Evolutionary conservation across 2,113 vertebrate species (phyloP).

Genomic region (Halcyon malimbica): DNA sequence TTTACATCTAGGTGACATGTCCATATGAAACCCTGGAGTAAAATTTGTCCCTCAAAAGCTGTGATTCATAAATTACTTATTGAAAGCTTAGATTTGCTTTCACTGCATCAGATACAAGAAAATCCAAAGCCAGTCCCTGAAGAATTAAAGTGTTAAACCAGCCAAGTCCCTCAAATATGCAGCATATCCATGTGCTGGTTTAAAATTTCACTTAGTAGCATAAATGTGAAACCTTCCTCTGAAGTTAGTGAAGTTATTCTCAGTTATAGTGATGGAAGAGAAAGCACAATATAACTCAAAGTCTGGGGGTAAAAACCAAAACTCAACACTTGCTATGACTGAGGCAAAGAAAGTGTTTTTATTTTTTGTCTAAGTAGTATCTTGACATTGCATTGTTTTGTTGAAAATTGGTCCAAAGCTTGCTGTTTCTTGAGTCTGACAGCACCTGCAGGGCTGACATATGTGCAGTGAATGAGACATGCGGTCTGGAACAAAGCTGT

Average conservation of each 20-base stretch:
- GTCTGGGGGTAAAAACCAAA: background rate
- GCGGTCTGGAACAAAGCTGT: conserved; percentile 48
- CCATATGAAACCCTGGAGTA: background rate
- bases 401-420: conserved; percentile 32
- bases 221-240: background rate
- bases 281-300: background rate
- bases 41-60: background rate
- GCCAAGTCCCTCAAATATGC: background rate
- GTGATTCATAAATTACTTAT: background rate
- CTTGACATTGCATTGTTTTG: conserved; percentile 15
- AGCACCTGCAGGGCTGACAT: conserved; percentile 48
- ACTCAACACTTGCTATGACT: background rate
- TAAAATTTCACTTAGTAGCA: background rate
- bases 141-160: background rate
- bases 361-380: conserved; percentile 10
- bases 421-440: conserved; percentile 25
- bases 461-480: conserved; percentile 26
- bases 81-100: background rate
- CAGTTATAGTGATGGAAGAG: background rate
- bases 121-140: background rate
- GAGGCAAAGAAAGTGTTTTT: background rate
- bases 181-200: background rate
- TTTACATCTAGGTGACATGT: background rate
- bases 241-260: background rate
- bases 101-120: background rate